Conservation (phyloP, 2,113 vertebrate species). For the Leiothrix lutea region DNA sequence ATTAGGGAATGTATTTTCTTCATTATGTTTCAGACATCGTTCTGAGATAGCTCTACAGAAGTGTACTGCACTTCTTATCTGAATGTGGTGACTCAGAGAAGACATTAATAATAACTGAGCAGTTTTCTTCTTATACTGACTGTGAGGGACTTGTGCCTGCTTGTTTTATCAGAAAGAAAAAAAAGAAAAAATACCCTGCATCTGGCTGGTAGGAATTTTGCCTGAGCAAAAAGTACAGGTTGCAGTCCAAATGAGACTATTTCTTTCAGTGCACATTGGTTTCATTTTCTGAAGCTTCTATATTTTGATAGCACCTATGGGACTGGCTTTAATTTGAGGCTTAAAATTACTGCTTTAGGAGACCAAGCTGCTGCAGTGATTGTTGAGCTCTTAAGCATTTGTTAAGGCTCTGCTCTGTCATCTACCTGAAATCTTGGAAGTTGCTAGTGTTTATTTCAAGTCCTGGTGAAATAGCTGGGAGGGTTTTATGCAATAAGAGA, state of each 20-base stretch:
- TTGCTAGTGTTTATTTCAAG: background rate
- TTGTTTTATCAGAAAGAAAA: background rate
- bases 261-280: background rate
- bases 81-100: background rate
- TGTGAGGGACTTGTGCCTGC: background rate
- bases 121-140: background rate
- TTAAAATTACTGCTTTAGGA: background rate
- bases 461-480: background rate
- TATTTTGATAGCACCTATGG: background rate
- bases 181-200: background rate
- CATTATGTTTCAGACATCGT: background rate
- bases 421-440: background rate
- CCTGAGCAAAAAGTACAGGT: background rate
- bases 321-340: background rate
- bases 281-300: background rate
- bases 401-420: background rate
- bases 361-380: background rate
- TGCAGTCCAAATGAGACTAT: background rate
- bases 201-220: background rate
- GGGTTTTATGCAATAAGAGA: fast-evolving
- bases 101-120: background rate
- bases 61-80: background rate
- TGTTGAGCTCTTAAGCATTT: background rate
- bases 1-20: background rate
- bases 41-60: background rate